Evolutionary conservation across 2,797 vertebrate species (phyloP).

Genomic region (Myotis planiceps): DNA sequence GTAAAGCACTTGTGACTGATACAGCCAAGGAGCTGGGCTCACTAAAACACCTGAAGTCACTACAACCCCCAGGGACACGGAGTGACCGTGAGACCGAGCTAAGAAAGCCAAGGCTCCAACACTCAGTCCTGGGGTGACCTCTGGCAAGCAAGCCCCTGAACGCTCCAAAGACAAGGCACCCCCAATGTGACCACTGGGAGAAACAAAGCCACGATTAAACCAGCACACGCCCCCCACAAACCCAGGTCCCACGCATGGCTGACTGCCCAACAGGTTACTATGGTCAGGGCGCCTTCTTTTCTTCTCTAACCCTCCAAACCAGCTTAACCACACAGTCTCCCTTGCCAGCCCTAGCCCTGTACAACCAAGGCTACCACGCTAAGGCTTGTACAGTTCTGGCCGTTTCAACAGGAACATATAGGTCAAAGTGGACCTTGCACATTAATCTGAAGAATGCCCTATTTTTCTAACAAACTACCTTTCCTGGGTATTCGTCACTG

Average conservation of each 20-base stretch:
- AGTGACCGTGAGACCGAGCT: not conserved
- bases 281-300: not conserved
- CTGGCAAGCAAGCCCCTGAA: not conserved
- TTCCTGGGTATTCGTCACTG: not conserved
- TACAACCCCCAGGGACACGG: not conserved
- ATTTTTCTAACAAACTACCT: not conserved
- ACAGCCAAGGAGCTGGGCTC: not conserved
- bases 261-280: not conserved
- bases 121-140: not conserved
- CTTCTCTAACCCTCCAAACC: not conserved
- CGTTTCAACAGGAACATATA: not conserved
- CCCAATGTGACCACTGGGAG: not conserved
- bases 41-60: not conserved
- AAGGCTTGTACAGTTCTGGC: not conserved
- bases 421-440: not conserved
- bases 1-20: not conserved
- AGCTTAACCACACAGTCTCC: not conserved
- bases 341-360: not conserved
- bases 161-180: not conserved
- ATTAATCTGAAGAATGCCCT: not conserved
- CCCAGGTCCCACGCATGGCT: not conserved
- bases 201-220: not conserved
- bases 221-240: not conserved
- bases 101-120: not conserved
- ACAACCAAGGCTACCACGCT: not conserved